phyloP scores from a whole-genome alignment of 2,888 invertebrate species.

The Eupithecia exiguata region DNA sequence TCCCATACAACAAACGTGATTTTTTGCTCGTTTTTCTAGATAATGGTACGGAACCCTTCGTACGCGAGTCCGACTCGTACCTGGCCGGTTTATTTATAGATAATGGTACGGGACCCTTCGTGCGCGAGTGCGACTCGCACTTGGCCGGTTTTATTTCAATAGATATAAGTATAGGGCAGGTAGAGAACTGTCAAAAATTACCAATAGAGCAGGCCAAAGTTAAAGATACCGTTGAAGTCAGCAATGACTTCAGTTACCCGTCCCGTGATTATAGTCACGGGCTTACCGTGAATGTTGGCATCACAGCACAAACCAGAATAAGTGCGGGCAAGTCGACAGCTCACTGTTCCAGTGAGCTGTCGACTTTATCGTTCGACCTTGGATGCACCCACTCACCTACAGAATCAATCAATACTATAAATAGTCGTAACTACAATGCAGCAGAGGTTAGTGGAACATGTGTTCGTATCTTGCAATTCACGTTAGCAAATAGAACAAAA shows the following conservation, averaged over 20 bases:
- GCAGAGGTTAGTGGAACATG: constrained; percentile 5
- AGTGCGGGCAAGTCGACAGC: background rate
- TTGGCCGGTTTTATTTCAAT: too few relatives aligned
- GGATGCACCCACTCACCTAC: constrained; percentile 3
- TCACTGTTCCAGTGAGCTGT: background rate
- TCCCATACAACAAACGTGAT: too few relatives aligned
- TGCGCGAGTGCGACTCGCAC: too few relatives aligned
- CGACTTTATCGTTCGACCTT: constrained; percentile 10
- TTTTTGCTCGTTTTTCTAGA: too few relatives aligned
- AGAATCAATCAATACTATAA: constrained; percentile 7
- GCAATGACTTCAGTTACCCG: background rate
- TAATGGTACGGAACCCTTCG: too few relatives aligned
- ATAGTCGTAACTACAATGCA: constrained; percentile 7
- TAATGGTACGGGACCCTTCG: too few relatives aligned
- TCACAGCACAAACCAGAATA: background rate
- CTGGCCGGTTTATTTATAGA: too few relatives aligned
- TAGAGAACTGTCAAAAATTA: background rate
- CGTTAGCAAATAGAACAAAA: constrained; percentile 10
- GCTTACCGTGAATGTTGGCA: too few relatives aligned
- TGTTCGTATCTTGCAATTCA: background rate
- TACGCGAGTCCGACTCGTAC: too few relatives aligned
- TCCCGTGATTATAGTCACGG: background rate
- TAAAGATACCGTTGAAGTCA: background rate
- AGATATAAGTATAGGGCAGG: background rate
- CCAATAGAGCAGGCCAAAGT: background rate